Conservation (phyloP, 2,113 vertebrate genomes). For the Tenebrosternarchus preto region DNA sequence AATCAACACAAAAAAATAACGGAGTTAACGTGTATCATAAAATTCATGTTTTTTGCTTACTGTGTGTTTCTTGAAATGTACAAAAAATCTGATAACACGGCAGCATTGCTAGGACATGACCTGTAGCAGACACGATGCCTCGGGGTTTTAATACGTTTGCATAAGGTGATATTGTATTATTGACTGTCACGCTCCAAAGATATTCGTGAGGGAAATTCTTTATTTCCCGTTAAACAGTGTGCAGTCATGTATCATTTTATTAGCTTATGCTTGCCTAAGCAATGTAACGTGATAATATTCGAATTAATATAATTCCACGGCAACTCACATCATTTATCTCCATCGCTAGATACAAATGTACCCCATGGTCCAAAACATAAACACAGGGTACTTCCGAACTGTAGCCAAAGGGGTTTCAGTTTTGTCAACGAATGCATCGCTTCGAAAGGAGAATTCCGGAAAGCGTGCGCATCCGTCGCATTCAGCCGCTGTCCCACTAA, state of each 20-base stretch:
- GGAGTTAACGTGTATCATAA: background rate
- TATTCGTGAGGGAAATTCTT: background rate
- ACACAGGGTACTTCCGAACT: background rate
- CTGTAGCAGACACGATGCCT: background rate
- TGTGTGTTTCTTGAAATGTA: background rate
- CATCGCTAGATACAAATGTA: background rate
- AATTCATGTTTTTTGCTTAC: background rate
- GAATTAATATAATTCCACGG: background rate
- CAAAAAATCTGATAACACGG: background rate
- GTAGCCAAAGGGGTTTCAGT: background rate
- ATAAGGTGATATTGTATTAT: background rate
- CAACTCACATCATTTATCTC: background rate
- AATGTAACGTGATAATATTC: background rate
- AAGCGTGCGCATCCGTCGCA: too few relatives aligned
- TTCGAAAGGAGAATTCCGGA: background rate
- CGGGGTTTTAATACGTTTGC: background rate
- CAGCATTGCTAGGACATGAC: background rate
- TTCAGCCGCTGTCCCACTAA: background rate
- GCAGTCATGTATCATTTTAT: background rate
- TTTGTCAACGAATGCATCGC: background rate
- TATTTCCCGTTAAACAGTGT: background rate
- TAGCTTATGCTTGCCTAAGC: background rate
- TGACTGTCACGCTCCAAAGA: background rate
- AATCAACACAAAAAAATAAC: constrained; percentile 1
- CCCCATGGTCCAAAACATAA: background rate